Evolutionary conservation across 2,888 invertebrate species (phyloP).

Genomic region (Tanytarsus gracilentus): DNA sequence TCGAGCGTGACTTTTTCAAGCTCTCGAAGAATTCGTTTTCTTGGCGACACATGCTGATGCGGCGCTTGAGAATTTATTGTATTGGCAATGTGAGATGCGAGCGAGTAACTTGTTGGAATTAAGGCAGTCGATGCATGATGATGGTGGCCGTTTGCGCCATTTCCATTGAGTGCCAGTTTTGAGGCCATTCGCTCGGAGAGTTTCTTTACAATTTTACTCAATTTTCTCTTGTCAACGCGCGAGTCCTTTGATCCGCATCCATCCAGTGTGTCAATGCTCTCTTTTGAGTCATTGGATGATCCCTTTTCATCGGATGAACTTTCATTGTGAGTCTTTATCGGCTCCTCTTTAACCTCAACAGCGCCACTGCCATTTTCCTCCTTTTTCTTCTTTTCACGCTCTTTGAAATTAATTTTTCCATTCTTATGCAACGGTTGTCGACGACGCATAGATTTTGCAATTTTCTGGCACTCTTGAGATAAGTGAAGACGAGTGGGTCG

Average conservation of each 20-base stretch:
- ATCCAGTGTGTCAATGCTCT: constrained; percentile 3
- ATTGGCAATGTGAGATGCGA: constrained; percentile 19
- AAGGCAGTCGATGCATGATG: neutral
- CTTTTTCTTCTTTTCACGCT: constrained; percentile 10
- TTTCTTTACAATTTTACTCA: constrained; percentile 12
- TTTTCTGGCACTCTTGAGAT: constrained; percentile 43
- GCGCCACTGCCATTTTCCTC: neutral
- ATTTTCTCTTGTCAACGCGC: neutral
- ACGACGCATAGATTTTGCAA: constrained; percentile 51
- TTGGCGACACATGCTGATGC: constrained; percentile 58
- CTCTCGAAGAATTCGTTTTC: constrained; percentile 73
- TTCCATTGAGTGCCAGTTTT: constrained; percentile 21
- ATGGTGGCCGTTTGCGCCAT: constrained; percentile 9
- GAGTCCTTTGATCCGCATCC: neutral
- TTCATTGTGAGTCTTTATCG: neutral
- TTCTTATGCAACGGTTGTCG: constrained; percentile 54
- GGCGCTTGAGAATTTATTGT: constrained; percentile 20
- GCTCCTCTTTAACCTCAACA: neutral
- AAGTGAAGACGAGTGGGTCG: constrained; percentile 48
- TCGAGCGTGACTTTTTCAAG: constrained; percentile 66
- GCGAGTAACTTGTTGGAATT: constrained; percentile 10
- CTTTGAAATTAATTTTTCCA: constrained; percentile 1
- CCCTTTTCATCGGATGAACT: constrained; percentile 11
- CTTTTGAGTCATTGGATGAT: constrained; percentile 1
- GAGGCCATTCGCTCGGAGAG: constrained; percentile 7